phyloP scores from a whole-genome alignment of 2,113 vertebrate genomes.

The Scortum barcoo region DNA sequence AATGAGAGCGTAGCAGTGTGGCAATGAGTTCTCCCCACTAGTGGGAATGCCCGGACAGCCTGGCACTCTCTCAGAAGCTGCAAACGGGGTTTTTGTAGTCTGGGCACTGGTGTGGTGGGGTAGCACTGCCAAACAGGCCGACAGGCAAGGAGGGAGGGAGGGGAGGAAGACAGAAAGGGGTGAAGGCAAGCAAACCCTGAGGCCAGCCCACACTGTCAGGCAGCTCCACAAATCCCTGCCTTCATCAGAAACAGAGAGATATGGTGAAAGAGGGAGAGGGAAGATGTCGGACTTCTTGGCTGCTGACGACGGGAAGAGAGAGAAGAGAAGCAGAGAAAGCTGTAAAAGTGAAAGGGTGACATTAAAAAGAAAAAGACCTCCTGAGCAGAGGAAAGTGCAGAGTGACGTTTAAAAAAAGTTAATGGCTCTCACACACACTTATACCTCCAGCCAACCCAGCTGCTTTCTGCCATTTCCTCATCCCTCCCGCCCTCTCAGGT shows the following conservation, averaged over 20 bases:
- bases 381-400: slow-evolving; percentile 4
- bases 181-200: slow-evolving; percentile 35
- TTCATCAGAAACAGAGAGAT: slow-evolving; percentile 54
- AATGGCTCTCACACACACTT: slow-evolving; percentile 9
- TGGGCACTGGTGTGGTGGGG: slow-evolving; percentile 61
- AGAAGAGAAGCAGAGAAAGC: slow-evolving; percentile 16
- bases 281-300: slow-evolving; percentile 44
- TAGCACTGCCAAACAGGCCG: slow-evolving; percentile 66
- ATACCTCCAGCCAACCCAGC: slow-evolving; percentile 7
- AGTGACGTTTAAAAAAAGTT: not conserved
- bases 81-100: slow-evolving; percentile 73
- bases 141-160: slow-evolving; percentile 37
- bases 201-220: slow-evolving; percentile 47
- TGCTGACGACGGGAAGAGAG: slow-evolving; percentile 24
- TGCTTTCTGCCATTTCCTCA: slow-evolving; percentile 27
- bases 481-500: not conserved
- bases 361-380: slow-evolving; percentile 7
- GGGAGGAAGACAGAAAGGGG: not conserved
- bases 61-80: slow-evolving; percentile 73
- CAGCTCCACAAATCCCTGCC: slow-evolving; percentile 59
- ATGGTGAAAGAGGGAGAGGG: slow-evolving; percentile 29
- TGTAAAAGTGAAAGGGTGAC: slow-evolving; percentile 2
- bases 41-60: slow-evolving; percentile 77
- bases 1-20: slow-evolving; percentile 71
- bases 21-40: slow-evolving; percentile 71